Base-by-base conservation (phyloP, 1,140 invertebrate genomes). In the Aphaenogaster floridana region DNA sequence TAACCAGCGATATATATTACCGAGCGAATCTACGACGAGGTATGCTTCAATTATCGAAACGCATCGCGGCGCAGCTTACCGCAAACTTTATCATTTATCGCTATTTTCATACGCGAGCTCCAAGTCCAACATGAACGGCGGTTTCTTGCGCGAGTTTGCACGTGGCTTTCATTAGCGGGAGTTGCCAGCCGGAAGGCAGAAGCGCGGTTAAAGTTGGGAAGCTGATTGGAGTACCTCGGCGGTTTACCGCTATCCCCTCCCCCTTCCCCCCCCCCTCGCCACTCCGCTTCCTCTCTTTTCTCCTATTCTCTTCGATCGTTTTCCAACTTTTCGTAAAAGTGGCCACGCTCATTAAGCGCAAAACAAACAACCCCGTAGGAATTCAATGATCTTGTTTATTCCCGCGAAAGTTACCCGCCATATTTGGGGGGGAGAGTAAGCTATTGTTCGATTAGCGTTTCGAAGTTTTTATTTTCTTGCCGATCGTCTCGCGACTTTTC, bases 61-160 rank as follows among this genome's bases (percentile, higher is more conserved):
- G 11, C n/a, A 6, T 77, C 57, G 39, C 11, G 36, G 52, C 8
- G 36, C 13, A 28, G 21, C 1, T 50, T 21, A 36, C 7, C n/a
- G 11, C 36, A n/a, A 48, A 61, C 39, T 83, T 72, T 48, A 72
- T 83, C 54, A 72, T 74, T 83, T 74, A 72, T 59, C 72, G 86
- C 80, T 90, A 87, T 92, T 92, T 76, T 92, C 89, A 88, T 89
- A 90, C 79, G 71, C 77, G 87, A 86, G 42, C 64, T 54, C 7
- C 7, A 54, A 54, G 48, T 45, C 59, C 64, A 81, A 81, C 79
- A 42, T 39, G 79, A 68, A 72, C 48, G 34, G 39, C 11, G 52
- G 80, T 74, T 83, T 83, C 80, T 83, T 72, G 79, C 79, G 79
- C 42, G 80, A 83, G 68, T 74, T 72, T 74, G 54, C 80, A 83